A percentile compares a stretch with the other conserved stretches of the same genome.
These are phyloP conservation scores for Amphipoea oculea DNA, from an alignment of 2,888 invertebrate genomes.

Conservation along the genomic window DNA sequence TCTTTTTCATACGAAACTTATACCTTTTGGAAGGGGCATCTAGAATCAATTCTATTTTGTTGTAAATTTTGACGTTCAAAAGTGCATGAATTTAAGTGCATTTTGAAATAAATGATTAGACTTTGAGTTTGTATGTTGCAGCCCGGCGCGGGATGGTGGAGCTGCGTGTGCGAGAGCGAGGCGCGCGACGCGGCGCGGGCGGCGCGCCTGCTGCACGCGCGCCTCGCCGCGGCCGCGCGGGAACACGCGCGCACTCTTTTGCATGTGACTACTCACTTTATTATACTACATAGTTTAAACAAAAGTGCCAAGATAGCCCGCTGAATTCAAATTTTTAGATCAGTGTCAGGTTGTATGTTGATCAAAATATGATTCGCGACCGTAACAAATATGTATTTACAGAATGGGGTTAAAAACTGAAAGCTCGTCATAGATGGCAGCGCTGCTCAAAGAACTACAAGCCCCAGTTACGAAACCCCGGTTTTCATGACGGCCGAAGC, in stretches of 20 bases:
- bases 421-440: no score
- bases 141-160: conserved; percentile 79
- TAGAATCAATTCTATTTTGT: background rate
- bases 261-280: conserved; percentile 62
- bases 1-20: background rate
- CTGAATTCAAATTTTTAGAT: background rate
- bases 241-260: conserved; percentile 50
- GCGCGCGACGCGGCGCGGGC: conserved; percentile 75
- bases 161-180: conserved; percentile 78
- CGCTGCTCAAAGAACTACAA: no score
- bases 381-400: no score
- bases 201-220: conserved; percentile 76
- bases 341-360: background rate
- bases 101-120: background rate
- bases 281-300: background rate
- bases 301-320: no score
- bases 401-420: no score
- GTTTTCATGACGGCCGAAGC: no score
- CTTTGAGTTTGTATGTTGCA: background rate
- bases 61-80: background rate
- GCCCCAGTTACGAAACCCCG: no score
- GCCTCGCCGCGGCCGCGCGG: conserved; percentile 67
- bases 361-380: background rate
- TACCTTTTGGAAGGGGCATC: background rate
- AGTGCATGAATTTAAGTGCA: background rate